These are phyloP conservation scores for Platycheirus albimanus DNA, from an alignment of 2,888 invertebrate genomes.

Conservation along the genomic window DNA sequence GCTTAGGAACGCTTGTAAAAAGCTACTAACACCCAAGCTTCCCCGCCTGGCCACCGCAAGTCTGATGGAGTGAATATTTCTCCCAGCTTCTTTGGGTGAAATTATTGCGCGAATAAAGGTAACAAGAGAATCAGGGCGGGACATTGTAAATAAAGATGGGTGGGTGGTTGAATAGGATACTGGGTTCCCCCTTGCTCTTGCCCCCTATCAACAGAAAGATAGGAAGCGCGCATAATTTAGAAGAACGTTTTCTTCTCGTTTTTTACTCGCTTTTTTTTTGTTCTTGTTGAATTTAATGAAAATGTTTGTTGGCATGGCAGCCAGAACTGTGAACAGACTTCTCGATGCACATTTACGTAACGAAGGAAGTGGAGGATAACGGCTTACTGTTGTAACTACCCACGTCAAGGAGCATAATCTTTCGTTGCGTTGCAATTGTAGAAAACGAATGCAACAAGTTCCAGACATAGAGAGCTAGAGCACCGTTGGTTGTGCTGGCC, in stretches of 20 bases:
- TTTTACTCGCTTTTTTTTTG: constrained; percentile 1
- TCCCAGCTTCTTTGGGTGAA: constrained; percentile 35
- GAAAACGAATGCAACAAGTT: constrained; percentile 50
- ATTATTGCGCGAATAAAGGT: constrained; percentile 38
- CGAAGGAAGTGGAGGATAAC: constrained; percentile 35
- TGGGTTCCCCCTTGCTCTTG: neutral
- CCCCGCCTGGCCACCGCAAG: neutral
- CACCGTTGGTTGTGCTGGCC: constrained; percentile 34
- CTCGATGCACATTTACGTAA: constrained; percentile 28
- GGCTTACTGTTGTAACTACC: constrained; percentile 19
- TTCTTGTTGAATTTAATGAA: constrained; percentile 53
- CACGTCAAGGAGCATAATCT: constrained; percentile 16
- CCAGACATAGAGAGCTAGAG: constrained; percentile 3
- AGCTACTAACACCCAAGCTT: constrained; percentile 40
- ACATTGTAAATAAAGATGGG: neutral
- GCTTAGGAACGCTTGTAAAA: constrained; percentile 66
- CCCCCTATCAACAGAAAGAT: neutral
- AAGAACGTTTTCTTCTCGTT: constrained; percentile 5
- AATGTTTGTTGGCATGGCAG: constrained; percentile 56
- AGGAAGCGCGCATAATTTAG: constrained; percentile 39
- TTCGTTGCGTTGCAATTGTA: constrained; percentile 42
- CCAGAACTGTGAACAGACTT: constrained; percentile 9
- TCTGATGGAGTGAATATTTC: constrained; percentile 14
- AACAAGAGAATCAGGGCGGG: constrained; percentile 21
- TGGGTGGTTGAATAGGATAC: constrained; percentile 15